phyloP scores from a whole-genome alignment of 2,113 vertebrate species.

The Coracopsis vasa region DNA sequence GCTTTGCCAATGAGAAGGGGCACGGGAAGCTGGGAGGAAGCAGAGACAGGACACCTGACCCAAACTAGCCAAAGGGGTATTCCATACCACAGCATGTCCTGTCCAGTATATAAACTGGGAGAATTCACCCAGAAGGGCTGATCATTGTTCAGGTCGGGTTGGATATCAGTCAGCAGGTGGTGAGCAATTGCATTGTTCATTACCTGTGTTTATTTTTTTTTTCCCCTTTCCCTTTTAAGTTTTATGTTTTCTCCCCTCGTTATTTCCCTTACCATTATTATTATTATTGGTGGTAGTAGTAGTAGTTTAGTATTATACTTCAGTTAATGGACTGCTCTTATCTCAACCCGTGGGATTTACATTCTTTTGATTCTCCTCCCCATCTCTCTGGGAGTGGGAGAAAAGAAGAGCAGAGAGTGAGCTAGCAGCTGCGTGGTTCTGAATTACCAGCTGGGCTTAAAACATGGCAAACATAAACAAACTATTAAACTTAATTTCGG shows the following conservation, averaged over 20 bases:
- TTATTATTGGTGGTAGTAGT: background rate
- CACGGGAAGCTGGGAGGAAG: background rate
- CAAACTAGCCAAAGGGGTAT: background rate
- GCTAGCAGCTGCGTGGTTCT: background rate
- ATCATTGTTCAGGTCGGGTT: background rate
- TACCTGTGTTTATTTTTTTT: background rate
- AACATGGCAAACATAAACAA: background rate
- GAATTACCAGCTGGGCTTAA: background rate
- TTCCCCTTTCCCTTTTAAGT: background rate
- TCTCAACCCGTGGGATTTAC: background rate
- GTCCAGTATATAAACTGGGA: background rate
- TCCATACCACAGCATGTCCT: background rate
- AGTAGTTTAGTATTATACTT: background rate
- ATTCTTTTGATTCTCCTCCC: background rate
- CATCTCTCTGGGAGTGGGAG: background rate
- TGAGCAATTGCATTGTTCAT: background rate
- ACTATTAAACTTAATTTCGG: background rate
- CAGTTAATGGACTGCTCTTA: background rate
- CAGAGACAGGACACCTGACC: background rate
- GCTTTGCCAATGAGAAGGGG: background rate
- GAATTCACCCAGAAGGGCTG: background rate
- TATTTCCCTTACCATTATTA: background rate
- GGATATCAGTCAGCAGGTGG: background rate
- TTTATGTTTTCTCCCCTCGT: background rate
- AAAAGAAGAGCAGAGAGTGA: background rate